These are phyloP conservation scores for Phenganax marumi DNA, from an alignment of 92 coral and sea anemone species.

Conservation along the genomic window DNA sequence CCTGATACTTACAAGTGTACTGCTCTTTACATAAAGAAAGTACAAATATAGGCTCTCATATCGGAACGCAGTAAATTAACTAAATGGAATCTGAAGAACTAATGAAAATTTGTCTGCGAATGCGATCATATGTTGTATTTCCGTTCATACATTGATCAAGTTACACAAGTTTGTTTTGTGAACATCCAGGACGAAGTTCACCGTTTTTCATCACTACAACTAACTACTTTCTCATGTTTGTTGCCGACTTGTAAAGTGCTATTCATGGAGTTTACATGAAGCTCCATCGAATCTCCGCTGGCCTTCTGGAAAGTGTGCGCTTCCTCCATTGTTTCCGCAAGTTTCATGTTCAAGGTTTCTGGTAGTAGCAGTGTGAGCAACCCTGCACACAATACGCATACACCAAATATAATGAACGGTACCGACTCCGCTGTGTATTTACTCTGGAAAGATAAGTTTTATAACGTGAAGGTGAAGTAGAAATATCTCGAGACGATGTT, in stretches of 20 bases:
- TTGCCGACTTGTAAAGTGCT: neutral
- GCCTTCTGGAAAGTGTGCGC: slow-evolving; percentile 7
- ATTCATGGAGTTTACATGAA: slow-evolving; percentile 7
- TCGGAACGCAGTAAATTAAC: too few relatives aligned
- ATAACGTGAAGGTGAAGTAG: neutral
- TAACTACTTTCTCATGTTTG: slow-evolving; percentile 7
- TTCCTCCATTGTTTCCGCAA: slow-evolving; percentile 35
- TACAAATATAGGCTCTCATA: too few relatives aligned
- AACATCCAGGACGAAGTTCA: neutral
- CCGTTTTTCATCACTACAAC: neutral
- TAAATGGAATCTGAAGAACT: too few relatives aligned
- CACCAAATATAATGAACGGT: slow-evolving; percentile 30
- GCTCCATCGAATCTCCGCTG: neutral
- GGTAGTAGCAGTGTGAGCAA: slow-evolving; percentile 6
- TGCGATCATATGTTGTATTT: too few relatives aligned
- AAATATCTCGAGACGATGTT: neutral
- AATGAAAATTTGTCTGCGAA: too few relatives aligned
- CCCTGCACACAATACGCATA: neutral
- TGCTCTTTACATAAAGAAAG: too few relatives aligned
- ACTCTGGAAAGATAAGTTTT: neutral
- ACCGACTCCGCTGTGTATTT: slow-evolving; percentile 21
- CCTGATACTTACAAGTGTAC: too few relatives aligned
- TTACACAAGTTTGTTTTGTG: neutral
- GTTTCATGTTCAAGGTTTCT: slow-evolving; percentile 28
- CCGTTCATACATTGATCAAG: neutral